Evolutionary conservation across 2,797 vertebrate genomes (phyloP), one percentile per base, ranked within the genome.

Genomic region (Graptemys geographica): DNA sequence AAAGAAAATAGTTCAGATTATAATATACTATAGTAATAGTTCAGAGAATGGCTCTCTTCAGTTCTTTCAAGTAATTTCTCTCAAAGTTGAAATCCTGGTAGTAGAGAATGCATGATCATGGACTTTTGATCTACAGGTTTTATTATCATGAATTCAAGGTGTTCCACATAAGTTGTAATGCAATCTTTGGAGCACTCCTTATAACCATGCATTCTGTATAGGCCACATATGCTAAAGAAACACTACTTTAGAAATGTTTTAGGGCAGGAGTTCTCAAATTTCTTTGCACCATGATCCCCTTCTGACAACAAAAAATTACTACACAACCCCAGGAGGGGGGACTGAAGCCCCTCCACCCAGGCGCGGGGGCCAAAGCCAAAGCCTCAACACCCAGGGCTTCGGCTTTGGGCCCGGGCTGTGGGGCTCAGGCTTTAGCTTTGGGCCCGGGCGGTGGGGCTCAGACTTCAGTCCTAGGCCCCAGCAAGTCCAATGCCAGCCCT

Each of bases 1-100:
- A 96, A 9, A 93, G 88, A 96, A 94, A 95, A 93, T 95, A 96
- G 74, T 93, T 94, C 65, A 86, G 83, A 13, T 94, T 37, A 44
- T 74, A 74, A 21, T 94, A 37, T 33, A 8, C 59, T 33, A 62
- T 86, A 91, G 59, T 69, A 93, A 84, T 74, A 94, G 41, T 55
- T 81, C 84, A 55, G 79, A 79, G 80, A 84, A 52, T 94, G 85
- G 86, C 81, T 94, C 49, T 88, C 65, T 89, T 49, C 21, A 65
- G 27, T 90, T 85, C n/a, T 51, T 86, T 65, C 56, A 72, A 89
- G 88, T 84, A 87, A 81, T 69, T 41, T 33, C 82, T 95, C 59
- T 33, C 59, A 86, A 90, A 94, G 37, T 11, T 94, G 92, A 95
- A 96, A 93, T 91, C 69, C n/a, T 56, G 91, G 81, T 79, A 93